phyloP scores from a whole-genome alignment of 92 coral and sea anemone species.

The Paragorgia papillata region DNA sequence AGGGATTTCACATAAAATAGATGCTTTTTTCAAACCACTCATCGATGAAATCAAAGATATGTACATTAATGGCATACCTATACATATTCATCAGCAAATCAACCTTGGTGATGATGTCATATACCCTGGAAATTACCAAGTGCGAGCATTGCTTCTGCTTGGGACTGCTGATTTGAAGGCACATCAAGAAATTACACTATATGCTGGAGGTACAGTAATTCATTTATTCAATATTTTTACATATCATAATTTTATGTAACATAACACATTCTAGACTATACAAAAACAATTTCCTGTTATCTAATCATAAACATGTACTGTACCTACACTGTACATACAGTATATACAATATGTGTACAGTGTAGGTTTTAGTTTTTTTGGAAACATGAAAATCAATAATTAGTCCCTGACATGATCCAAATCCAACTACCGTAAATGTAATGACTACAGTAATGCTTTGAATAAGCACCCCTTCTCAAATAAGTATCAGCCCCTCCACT shows the following conservation, averaged over 20 bases:
- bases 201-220: conserved; percentile 71
- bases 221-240: conserved; percentile 6
- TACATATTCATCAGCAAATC: conserved; percentile 33
- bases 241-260: no score
- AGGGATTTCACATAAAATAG: conserved; percentile 65
- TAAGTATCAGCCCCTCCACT: no score
- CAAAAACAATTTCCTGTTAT: conserved; percentile 1
- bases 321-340: not conserved
- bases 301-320: no score
- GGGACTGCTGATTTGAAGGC: no score
- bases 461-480: no score
- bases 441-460: no score
- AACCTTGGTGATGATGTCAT: conserved; percentile 2
- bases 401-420: no score
- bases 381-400: no score
- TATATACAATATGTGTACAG: no score
- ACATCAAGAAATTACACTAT: conserved; percentile 60
- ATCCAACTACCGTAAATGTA: no score
- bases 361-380: not conserved
- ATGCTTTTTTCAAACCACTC: conserved; percentile 67
- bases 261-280: not conserved
- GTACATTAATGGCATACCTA: conserved; percentile 54
- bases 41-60: conserved; percentile 63
- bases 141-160: conserved; percentile 57
- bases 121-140: conserved; percentile 57